Conservation (phyloP, 2,797 vertebrate species). For the Rousettus madagascariensis region DNA sequence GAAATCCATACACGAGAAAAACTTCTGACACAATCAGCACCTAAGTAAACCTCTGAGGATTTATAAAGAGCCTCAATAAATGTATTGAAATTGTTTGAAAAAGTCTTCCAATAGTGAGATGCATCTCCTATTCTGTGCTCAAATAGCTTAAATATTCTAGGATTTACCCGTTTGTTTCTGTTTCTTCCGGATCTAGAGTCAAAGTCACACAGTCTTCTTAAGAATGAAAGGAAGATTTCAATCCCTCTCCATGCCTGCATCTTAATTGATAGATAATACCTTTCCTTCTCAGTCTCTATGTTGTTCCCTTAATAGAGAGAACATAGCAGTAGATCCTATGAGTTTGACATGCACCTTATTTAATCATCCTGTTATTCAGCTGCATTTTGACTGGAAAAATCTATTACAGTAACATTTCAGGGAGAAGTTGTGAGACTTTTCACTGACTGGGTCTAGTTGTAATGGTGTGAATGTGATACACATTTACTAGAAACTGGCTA, state of each 20-base stretch:
- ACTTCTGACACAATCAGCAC: conserved; percentile 47
- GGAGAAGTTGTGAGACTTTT: conserved; percentile 22
- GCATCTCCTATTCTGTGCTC: conserved; percentile 13
- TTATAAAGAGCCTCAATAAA: conserved; percentile 12
- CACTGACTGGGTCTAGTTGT: neutral
- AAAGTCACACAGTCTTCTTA: neutral
- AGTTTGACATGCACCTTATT: neutral
- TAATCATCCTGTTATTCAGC: neutral
- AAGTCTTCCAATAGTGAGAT: conserved; percentile 42
- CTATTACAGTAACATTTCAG: neutral
- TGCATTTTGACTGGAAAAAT: conserved; percentile 23
- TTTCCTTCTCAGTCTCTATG: neutral
- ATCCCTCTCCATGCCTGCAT: neutral
- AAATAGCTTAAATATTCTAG: neutral
- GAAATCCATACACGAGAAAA: conserved; percentile 75
- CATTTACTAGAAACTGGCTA: neutral
- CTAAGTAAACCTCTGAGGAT: conserved; percentile 34
- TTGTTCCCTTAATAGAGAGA: neutral
- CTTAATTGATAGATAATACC: neutral
- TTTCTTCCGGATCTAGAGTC: neutral
- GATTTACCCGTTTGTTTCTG: conserved; percentile 24
- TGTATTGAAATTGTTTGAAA: neutral
- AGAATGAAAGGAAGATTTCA: conserved; percentile 31
- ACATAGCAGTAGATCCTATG: neutral
- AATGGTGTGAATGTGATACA: neutral